These are phyloP conservation scores for Prorops nasuta DNA, from an alignment of 1,140 invertebrate genomes.

Conservation along the genomic window DNA sequence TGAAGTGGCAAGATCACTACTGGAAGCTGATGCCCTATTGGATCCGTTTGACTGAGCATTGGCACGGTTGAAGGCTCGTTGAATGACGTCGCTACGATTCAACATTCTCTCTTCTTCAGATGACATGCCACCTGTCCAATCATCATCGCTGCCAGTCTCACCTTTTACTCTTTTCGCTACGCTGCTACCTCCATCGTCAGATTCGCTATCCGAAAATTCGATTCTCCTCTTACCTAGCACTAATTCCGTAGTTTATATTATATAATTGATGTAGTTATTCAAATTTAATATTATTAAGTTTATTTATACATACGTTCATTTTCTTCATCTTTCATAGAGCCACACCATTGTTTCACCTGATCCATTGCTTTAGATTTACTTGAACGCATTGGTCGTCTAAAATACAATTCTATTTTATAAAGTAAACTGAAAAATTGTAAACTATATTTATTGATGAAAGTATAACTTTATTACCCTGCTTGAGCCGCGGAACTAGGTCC, in stretches of 20 bases:
- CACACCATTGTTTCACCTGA: slow-evolving; percentile 82
- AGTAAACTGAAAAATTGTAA: slow-evolving; percentile 6
- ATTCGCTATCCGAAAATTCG: slow-evolving; percentile 52
- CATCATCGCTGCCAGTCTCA: slow-evolving; percentile 55
- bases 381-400: slow-evolving; percentile 69
- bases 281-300: background rate
- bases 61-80: slow-evolving; percentile 50
- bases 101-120: slow-evolving; percentile 50
- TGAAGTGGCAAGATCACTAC: slow-evolving; percentile 37
- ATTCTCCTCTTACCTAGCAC: slow-evolving; percentile 49
- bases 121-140: slow-evolving; percentile 51
- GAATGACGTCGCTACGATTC: slow-evolving; percentile 50
- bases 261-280: slow-evolving; percentile 31
- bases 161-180: slow-evolving; percentile 58
- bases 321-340: slow-evolving; percentile 65
- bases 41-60: slow-evolving; percentile 50
- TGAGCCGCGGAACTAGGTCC: slow-evolving; percentile 49
- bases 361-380: slow-evolving; percentile 79
- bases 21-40: slow-evolving; percentile 35
- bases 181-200: slow-evolving; percentile 49
- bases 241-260: slow-evolving; percentile 27
- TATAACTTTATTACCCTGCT: slow-evolving; percentile 34
- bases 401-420: slow-evolving; percentile 2
- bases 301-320: slow-evolving; percentile 39
- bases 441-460: background rate